phyloP scores from a whole-genome alignment of 2,797 vertebrate species.

The Salmo trutta region DNA sequence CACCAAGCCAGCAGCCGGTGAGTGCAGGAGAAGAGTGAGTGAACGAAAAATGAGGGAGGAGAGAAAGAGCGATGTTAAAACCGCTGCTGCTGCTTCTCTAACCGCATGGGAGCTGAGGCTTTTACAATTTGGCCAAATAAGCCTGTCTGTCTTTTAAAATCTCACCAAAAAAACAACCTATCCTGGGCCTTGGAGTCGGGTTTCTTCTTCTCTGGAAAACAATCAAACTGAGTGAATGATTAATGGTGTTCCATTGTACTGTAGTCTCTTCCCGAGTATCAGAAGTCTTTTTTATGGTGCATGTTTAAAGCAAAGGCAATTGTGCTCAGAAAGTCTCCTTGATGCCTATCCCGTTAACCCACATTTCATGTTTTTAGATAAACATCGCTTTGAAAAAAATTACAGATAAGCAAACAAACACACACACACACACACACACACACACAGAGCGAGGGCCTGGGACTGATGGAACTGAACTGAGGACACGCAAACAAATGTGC shows the following conservation, averaged over 20 bases:
- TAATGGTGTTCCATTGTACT: conserved; percentile 71
- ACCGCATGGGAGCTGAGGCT: conserved; percentile 73
- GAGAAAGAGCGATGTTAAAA: conserved; percentile 58
- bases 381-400: conserved; percentile 60
- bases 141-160: conserved; percentile 69
- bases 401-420: conserved; percentile 10
- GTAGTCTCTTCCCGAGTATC: conserved; percentile 78
- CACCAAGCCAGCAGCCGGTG: conserved; percentile 84
- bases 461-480: conserved; percentile 37
- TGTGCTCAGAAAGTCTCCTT: conserved; percentile 79
- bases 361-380: conserved; percentile 74
- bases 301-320: conserved; percentile 75
- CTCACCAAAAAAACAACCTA: conserved; percentile 73
- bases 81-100: conserved; percentile 60
- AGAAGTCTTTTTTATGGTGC: conserved; percentile 59
- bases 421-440: conserved; percentile 26
- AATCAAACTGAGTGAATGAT: conserved; percentile 82
- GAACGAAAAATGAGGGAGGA: conserved; percentile 23
- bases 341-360: conserved; percentile 79
- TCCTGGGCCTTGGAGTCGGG: conserved; percentile 71
- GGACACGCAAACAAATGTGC: not conserved
- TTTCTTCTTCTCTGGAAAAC: conserved; percentile 79
- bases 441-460: conserved; percentile 53
- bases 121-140: conserved; percentile 77
- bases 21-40: conserved; percentile 68